A percentile compares a stretch with the other conserved stretches of the same genome.
Evolutionary conservation across 2,888 invertebrate genomes (phyloP).

Genomic region (Drosophila crucigera): DNA sequence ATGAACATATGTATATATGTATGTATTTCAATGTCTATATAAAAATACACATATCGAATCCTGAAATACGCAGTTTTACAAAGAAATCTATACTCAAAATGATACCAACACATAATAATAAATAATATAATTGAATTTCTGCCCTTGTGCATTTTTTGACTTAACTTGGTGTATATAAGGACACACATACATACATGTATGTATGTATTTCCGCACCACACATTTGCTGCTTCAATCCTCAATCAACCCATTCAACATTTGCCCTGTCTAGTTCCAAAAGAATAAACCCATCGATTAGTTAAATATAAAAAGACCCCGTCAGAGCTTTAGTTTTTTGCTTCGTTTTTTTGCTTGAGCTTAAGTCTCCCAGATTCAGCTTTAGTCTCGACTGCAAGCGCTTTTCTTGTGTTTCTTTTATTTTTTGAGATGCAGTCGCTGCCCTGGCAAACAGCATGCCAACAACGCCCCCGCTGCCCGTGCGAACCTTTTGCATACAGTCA

Average conservation of each 20-base stretch:
- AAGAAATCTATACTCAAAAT: neutral
- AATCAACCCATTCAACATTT: slow-evolving; percentile 40
- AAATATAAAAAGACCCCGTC: slow-evolving; percentile 9
- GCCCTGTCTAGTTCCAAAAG: slow-evolving; percentile 31
- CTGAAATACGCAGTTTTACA: neutral
- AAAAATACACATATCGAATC: neutral
- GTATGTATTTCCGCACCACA: slow-evolving; percentile 2
- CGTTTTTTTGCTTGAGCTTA: neutral
- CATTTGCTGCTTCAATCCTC: slow-evolving; percentile 14
- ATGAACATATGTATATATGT: neutral
- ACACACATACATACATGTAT: neutral
- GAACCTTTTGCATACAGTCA: slow-evolving; percentile 34
- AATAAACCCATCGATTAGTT: slow-evolving; percentile 43
- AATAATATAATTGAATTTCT: neutral
- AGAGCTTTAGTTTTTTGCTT: slow-evolving; percentile 2
- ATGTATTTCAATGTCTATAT: neutral
- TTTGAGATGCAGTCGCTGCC: slow-evolving; percentile 34
- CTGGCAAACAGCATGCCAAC: slow-evolving; percentile 40
- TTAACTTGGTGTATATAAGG: neutral
- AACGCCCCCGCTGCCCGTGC: slow-evolving; percentile 39
- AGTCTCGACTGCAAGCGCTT: slow-evolving; percentile 6
- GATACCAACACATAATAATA: neutral
- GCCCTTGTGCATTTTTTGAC: neutral
- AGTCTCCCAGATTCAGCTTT: slow-evolving; percentile 7
- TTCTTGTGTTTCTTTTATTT: neutral